These are phyloP conservation scores for Montipora capitata DNA, from an alignment of 92 coral and sea anemone species.

Conservation along the genomic window DNA sequence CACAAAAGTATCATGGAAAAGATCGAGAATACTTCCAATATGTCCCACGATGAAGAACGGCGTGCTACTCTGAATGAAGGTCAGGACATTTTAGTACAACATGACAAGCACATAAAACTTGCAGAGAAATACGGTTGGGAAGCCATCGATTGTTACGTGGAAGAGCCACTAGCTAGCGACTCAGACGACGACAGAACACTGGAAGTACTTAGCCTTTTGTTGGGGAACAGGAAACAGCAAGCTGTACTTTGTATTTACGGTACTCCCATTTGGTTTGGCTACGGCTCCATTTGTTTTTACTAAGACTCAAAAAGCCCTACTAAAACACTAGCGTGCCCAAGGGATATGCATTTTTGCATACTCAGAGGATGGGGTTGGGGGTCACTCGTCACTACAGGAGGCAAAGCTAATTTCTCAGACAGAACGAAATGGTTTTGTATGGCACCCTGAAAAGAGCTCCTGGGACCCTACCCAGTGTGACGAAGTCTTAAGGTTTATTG, in stretches of 20 bases:
- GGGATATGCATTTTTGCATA: conserved; percentile 65
- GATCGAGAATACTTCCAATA: not conserved
- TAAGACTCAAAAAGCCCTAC: conserved; percentile 4
- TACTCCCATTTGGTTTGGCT: conserved; percentile 50
- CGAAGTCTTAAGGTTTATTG: conserved; percentile 40
- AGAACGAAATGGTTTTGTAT: conserved; percentile 6
- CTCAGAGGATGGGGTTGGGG: conserved; percentile 78
- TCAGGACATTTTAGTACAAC: conserved; percentile 6
- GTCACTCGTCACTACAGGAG: conserved; percentile 42
- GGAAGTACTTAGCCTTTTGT: conserved; percentile 26
- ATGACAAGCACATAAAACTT: conserved; percentile 10
- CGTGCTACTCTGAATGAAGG: not conserved
- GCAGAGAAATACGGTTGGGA: not conserved
- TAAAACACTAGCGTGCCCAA: conserved; percentile 66
- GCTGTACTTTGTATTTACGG: conserved; percentile 25
- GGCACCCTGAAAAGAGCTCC: conserved; percentile 21
- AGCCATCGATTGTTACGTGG: not conserved
- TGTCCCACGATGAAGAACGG: not conserved
- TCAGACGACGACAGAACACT: conserved; percentile 20
- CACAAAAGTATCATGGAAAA: not conserved
- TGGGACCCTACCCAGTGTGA: conserved; percentile 62
- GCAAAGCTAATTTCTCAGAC: conserved; percentile 46
- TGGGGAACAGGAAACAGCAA: conserved; percentile 8
- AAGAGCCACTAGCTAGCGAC: not conserved
- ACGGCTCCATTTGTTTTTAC: conserved; percentile 23